These are phyloP conservation scores for Danaus plexippus DNA, from an alignment of 1,140 invertebrate species.

Conservation along the genomic window DNA sequence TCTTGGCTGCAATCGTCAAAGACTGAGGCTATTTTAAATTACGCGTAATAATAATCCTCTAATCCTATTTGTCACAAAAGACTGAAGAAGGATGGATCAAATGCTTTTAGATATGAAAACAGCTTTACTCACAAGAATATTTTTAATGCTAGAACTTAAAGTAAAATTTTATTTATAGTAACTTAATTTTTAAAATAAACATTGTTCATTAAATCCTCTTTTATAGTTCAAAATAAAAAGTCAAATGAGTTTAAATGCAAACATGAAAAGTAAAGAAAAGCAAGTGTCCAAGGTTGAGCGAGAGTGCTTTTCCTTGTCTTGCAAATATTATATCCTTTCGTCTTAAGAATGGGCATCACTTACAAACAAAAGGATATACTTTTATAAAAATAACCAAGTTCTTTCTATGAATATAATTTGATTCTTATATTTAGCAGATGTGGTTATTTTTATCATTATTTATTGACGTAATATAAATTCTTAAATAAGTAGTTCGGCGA, in stretches of 20 bases:
- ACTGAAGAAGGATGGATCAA: slow-evolving; percentile 11
- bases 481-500: too few relatives aligned
- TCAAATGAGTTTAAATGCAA: slow-evolving; percentile 1
- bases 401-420: too few relatives aligned
- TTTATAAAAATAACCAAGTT: background rate
- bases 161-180: slow-evolving; percentile 3
- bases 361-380: background rate
- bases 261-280: slow-evolving; percentile 3
- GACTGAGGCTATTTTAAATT: slow-evolving; percentile 40
- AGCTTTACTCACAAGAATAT: slow-evolving; percentile 5
- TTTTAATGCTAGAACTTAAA: background rate
- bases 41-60: slow-evolving; percentile 37
- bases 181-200: background rate
- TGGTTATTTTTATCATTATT: too few relatives aligned
- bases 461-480: too few relatives aligned
- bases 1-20: slow-evolving; percentile 44
- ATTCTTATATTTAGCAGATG: too few relatives aligned
- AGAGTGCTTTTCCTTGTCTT: slow-evolving; percentile 17
- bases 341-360: slow-evolving; percentile 3
- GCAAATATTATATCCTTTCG: slow-evolving; percentile 14
- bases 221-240: slow-evolving; percentile 1
- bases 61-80: slow-evolving; percentile 21
- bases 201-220: slow-evolving; percentile 3
- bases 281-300: background rate
- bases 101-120: slow-evolving; percentile 8